Evolutionary conservation across 2,888 invertebrate genomes (phyloP), one percentile per base, ranked within the genome.

Genomic region (Pterostichus madidus): DNA sequence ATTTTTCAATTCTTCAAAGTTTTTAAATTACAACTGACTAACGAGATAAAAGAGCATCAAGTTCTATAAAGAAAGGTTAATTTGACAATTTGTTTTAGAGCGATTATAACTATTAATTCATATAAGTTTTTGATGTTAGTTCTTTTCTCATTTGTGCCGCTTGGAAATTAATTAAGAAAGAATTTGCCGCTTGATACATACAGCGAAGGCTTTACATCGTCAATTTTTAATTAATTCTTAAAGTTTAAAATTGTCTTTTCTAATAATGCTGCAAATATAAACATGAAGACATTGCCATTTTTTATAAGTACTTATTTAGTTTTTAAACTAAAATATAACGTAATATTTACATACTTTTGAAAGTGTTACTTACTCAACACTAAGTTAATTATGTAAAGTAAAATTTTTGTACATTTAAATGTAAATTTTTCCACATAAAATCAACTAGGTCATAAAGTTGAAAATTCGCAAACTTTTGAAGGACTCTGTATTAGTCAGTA

Each of bases 1-100:
- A 68, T 68, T 68, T 68, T 68, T 68, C 68, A 68, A 68, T 68
- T 68, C 68, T n/a, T 44, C 39, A 39, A 68, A 68, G 13, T 35
- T 68, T 68, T 53, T 0, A 35, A 68, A 68, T 31, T 59, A 39
- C n/a, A 15, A 53, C n/a, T 6, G 3, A 15, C 53, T 53, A 53
- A 53, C 53, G 44, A 68, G 39, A 64, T 64, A 64, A 64, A 64
- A 35, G n/a, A 15, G 10, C 53, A 11, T n/a, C 13, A 53, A 39
- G 7, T 53, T n/a, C 53, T 53, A 15, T 15, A 53, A 53, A 53
- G 15, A 0, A n/a, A 53, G 10, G 53, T 6, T 53, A n/a, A 53
- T 68, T 68, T 68, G 13, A 39, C 13, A 32, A 68, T 32, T 68
- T 59, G 17, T 17, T 59, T 59, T 24, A 31, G 24, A 59, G 24